Base-by-base conservation (phyloP, 1,140 invertebrate species). In the Akabosia matsudoensis region DNA sequence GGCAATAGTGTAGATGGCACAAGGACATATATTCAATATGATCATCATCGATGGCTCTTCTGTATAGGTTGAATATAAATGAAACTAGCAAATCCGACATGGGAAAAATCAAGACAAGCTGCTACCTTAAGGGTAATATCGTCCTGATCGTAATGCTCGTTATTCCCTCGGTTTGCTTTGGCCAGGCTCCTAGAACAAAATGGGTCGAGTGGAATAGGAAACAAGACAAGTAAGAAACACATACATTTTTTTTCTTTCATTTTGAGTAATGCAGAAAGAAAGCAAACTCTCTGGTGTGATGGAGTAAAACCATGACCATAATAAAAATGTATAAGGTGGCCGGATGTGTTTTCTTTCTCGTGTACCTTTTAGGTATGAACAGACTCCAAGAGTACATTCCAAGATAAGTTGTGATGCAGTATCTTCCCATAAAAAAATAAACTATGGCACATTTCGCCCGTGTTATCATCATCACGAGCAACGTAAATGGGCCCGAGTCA, bases 401-500 rank as follows among this genome's bases (percentile, higher is more conserved):
- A n/a, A n/a, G n/a, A n/a, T n/a, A n/a, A n/a, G 37, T 45, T 7
- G 18, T 45, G 37, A 45, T 45, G 54, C 22, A 13, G 10, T 56
- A 7, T 7, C 13, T 24, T n/a, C 22, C 4, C 22, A 56, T 56
- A 56, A 30, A 67, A n/a, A 67, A 67, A 67, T 67, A 67, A 67
- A 67, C 61, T 67, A 67, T 67, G 61, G 61, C 61, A 67, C 61
- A 10, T 67, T 67, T 67, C 24, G 4, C 24, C 54, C n/a, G 54
- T 22, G 54, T 31, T 67, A 31, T 67, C 28, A 67, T 67, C 61
- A 31, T 31, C 24, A 67, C 26, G 61, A 67, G 30, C 24, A 67
- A 67, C 61, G 61, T 72, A 34, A 72, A 72, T 34, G 70, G 37
- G 70, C 33, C 70, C 70, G 45, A 72, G 70, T 78, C 75, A 81